Evolutionary conservation across 2,888 invertebrate species (phyloP).

Genomic region (Laothoe populi): DNA sequence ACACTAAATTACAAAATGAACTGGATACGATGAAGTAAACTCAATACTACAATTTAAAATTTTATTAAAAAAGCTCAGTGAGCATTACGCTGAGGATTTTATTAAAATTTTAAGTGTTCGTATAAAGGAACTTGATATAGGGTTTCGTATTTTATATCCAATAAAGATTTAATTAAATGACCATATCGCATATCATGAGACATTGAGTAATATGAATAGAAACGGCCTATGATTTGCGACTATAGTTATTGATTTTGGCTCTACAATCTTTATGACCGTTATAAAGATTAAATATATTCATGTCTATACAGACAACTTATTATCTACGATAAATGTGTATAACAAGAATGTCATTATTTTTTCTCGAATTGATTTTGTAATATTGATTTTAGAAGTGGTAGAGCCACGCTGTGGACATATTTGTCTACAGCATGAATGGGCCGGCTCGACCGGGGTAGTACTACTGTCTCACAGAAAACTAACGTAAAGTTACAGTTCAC

Average conservation of each 20-base stretch:
- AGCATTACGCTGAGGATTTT: slow-evolving; percentile 35
- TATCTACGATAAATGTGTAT: neutral
- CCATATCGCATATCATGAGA: slow-evolving; percentile 13
- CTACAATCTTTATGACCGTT: slow-evolving; percentile 13
- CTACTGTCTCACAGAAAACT: too few species aligned
- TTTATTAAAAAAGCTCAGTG: slow-evolving; percentile 13
- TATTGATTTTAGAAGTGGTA: too few species aligned
- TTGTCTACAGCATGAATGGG: too few species aligned
- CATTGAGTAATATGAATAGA: slow-evolving; percentile 19
- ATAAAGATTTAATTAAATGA: slow-evolving; percentile 23
- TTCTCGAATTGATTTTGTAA: too few species aligned
- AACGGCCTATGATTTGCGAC: slow-evolving; percentile 13
- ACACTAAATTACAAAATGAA: slow-evolving; percentile 4
- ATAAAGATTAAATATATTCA: slow-evolving; percentile 16
- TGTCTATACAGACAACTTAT: neutral
- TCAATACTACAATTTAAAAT: neutral
- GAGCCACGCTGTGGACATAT: too few species aligned
- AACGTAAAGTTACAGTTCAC: too few species aligned
- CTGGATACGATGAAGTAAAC: slow-evolving; percentile 4
- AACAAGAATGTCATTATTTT: neutral
- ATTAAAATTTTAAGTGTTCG: slow-evolving; percentile 32
- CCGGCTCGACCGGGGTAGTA: too few species aligned
- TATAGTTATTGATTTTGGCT: slow-evolving; percentile 8
- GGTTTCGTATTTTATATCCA: slow-evolving; percentile 29
- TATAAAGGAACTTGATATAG: slow-evolving; percentile 28